Percentiles rank a stretch among this genome's conserved stretches.
Evolutionary conservation across 2,113 vertebrate species (phyloP).

Genomic region (Galemys pyrenaicus): DNA sequence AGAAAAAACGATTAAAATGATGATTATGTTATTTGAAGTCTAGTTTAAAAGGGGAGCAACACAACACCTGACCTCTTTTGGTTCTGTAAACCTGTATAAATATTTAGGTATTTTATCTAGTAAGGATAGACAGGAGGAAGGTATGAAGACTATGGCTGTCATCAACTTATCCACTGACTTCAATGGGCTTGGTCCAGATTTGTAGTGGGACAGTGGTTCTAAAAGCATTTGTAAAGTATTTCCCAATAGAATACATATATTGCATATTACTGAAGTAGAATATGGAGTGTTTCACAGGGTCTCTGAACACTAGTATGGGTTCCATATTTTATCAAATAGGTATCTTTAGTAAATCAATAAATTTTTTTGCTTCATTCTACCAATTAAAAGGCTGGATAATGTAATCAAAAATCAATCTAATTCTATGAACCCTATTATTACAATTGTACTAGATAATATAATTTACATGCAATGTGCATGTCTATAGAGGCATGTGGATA

Average conservation of each 20-base stretch:
- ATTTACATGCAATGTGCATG: background rate
- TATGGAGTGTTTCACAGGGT: background rate
- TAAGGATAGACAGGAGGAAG: background rate
- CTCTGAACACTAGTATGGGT: background rate
- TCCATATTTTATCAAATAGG: background rate
- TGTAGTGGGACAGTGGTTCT: constrained; percentile 36
- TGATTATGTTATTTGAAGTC: constrained; percentile 58
- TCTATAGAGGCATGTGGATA: background rate
- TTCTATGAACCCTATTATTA: background rate
- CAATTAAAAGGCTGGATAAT: background rate
- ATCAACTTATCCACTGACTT: constrained; percentile 45
- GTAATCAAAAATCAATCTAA: background rate
- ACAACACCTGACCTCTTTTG: background rate
- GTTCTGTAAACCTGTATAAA: constrained; percentile 9
- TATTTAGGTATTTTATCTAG: background rate
- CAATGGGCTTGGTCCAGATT: constrained; percentile 26
- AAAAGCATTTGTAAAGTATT: constrained; percentile 9
- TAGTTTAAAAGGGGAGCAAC: constrained; percentile 41
- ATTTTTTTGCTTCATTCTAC: background rate
- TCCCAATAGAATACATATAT: background rate
- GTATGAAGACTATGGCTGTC: background rate
- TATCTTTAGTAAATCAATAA: background rate
- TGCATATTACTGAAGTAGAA: background rate
- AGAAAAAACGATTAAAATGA: background rate
- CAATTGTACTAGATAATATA: background rate